Conservation (phyloP, 2,888 invertebrate species). For the Sthenelais limicola region DNA sequence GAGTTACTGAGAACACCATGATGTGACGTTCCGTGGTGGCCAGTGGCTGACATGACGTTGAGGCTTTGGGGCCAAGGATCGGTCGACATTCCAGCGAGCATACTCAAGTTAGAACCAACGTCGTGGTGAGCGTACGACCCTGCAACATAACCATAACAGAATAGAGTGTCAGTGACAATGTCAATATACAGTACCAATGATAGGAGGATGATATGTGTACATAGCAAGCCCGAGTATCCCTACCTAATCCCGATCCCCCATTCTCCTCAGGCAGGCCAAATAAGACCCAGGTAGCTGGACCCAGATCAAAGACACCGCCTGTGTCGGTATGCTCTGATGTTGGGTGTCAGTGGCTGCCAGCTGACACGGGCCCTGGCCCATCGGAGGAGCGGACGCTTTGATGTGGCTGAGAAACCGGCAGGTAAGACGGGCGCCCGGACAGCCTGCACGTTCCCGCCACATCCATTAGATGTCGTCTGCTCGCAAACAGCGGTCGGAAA, state of each 20-base stretch:
- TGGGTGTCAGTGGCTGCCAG: constrained; percentile 4
- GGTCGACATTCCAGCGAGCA: constrained; percentile 20
- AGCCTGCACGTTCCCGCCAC: not conserved
- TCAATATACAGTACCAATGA: not conserved
- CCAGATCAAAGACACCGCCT: constrained; percentile 11
- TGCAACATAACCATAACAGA: constrained; percentile 11
- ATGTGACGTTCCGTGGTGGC: constrained; percentile 3
- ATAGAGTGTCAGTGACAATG: constrained; percentile 8
- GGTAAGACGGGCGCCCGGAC: not conserved
- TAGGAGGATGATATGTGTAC: constrained; percentile 26
- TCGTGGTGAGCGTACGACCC: constrained; percentile 32
- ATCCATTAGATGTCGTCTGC: not conserved
- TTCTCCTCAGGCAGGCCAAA: constrained; percentile 10
- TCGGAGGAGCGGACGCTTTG: not conserved
- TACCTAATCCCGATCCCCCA: constrained; percentile 11
- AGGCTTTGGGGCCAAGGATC: constrained; percentile 25
- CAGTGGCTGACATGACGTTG: constrained; percentile 12
- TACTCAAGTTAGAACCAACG: constrained; percentile 15
- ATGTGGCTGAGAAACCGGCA: not conserved
- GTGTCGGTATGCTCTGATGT: not conserved
- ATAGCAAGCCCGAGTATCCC: not conserved
- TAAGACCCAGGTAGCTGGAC: not conserved
- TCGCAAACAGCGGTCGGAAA: not conserved
- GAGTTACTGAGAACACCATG: too few species aligned
- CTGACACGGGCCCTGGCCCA: constrained; percentile 7